Evolutionary conservation across 2,797 vertebrate species (phyloP).

Genomic region (Manis crassicaudata): DNA sequence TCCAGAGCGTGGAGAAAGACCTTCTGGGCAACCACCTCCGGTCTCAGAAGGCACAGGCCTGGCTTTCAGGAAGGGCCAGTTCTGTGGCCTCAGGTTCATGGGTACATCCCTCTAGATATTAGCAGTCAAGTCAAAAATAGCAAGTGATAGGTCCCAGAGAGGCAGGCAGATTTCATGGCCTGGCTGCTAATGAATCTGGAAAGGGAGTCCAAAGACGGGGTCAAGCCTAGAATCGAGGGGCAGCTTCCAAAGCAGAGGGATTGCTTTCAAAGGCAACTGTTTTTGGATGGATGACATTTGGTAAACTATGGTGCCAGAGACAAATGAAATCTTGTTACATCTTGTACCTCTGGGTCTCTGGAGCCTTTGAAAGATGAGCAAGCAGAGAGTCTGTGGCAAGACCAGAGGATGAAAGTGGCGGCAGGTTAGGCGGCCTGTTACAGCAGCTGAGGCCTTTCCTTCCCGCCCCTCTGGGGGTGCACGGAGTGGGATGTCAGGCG

Average conservation of each 20-base stretch:
- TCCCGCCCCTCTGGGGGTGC: background rate
- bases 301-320: background rate
- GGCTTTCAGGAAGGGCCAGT: background rate
- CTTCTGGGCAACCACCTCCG: background rate
- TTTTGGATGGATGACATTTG: background rate
- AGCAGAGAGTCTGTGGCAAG: background rate
- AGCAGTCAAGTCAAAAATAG: background rate
- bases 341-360: background rate
- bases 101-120: background rate
- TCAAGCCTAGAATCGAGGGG: background rate
- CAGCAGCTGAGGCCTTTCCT: background rate
- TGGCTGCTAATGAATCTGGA: background rate
- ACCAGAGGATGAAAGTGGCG: background rate
- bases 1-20: background rate
- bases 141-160: background rate
- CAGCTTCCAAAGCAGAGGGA: background rate
- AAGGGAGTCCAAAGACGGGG: background rate
- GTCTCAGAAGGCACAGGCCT: background rate
- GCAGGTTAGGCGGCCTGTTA: background rate
- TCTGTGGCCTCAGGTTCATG: background rate
- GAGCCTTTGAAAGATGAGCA: background rate
- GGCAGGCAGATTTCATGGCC: background rate
- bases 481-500: background rate
- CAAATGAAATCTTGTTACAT: background rate
- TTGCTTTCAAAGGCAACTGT: background rate